These are phyloP conservation scores for Lasioglossum baleicum DNA, from an alignment of 1,140 invertebrate species.

Conservation along the genomic window DNA sequence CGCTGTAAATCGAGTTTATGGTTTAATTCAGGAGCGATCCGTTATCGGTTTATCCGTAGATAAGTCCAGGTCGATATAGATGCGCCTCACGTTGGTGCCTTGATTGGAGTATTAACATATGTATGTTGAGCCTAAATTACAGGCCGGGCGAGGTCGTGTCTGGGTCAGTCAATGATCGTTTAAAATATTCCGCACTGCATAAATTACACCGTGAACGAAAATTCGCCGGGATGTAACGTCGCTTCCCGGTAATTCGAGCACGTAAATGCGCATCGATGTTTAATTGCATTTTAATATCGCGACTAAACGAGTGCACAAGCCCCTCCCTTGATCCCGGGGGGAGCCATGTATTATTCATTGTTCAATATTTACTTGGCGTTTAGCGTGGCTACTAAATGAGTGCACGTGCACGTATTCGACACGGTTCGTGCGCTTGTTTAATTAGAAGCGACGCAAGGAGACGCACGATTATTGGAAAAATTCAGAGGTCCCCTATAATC, in stretches of 20 bases:
- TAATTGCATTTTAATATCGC: constrained; percentile 35
- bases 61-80: too few species aligned
- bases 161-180: not conserved
- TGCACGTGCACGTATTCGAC: not conserved
- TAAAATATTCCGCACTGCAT: not conserved
- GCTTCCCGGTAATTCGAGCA: not conserved
- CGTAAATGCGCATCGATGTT: constrained; percentile 4
- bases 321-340: not conserved
- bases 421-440: not conserved
- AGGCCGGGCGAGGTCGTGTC: too few species aligned
- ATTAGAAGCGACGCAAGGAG: not conserved
- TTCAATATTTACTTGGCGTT: constrained; percentile 31
- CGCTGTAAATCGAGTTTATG: too few species aligned
- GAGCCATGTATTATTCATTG: constrained; percentile 24
- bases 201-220: not conserved
- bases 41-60: too few species aligned
- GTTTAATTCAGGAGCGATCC: too few species aligned
- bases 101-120: too few species aligned
- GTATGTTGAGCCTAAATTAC: too few species aligned
- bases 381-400: constrained; percentile 8
- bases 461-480: not conserved
- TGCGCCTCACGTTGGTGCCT: too few species aligned
- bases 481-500: too few species aligned
- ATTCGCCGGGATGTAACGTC: not conserved
- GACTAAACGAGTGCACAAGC: constrained; percentile 25